These are phyloP conservation scores for Melanocharis versteri DNA, from an alignment of 2,113 vertebrate genomes.

Conservation along the genomic window DNA sequence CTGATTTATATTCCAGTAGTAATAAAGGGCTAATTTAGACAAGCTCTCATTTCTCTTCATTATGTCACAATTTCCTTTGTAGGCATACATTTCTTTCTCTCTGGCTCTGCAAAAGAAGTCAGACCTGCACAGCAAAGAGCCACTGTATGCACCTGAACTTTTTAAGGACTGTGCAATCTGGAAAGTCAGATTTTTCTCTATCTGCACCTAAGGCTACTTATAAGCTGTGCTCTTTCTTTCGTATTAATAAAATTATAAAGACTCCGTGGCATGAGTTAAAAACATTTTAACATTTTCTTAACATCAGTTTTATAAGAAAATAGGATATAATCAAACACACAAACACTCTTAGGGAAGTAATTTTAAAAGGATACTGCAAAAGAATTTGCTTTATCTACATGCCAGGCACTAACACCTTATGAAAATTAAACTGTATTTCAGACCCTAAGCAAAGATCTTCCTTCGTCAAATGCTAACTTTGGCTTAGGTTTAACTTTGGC, in stretches of 20 bases:
- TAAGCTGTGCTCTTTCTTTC: background rate
- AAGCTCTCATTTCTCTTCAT: background rate
- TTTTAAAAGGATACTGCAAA: background rate
- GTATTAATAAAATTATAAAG: background rate
- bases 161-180: fast-evolving
- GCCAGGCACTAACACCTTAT: background rate
- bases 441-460: background rate
- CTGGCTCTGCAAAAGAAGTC: background rate
- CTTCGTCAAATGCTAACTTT: background rate
- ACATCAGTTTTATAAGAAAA: background rate
- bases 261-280: background rate
- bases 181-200: background rate
- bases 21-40: background rate
- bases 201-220: background rate
- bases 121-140: background rate
- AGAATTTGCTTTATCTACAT: background rate
- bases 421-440: background rate
- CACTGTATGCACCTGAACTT: background rate
- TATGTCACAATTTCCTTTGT: background rate
- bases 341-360: background rate
- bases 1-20: background rate
- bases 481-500: background rate
- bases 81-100: background rate
- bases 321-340: background rate
- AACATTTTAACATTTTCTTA: background rate